Conservation (phyloP, 2,113 vertebrate genomes). For the Microtus ochrogaster region DNA sequence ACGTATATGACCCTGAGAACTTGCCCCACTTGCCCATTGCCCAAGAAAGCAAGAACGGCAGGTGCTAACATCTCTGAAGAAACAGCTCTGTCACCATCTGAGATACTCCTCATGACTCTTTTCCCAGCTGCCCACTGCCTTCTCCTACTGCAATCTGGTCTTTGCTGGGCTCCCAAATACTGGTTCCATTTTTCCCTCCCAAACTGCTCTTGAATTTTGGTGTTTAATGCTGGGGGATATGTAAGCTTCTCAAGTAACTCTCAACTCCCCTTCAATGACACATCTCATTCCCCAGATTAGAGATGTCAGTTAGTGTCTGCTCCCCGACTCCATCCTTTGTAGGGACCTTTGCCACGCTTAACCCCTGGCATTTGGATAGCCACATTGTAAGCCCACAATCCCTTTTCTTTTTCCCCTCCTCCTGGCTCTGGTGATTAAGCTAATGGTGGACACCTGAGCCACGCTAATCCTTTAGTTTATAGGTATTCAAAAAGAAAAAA, state of each 20-base stretch:
- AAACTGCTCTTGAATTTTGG: neutral
- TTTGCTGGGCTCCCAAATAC: neutral
- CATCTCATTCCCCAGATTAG: neutral
- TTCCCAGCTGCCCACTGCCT: neutral
- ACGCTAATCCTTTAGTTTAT: constrained; percentile 37
- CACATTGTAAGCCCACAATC: neutral
- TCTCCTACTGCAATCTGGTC: neutral
- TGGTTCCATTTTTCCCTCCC: neutral
- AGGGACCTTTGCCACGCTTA: neutral
- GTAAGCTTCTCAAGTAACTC: neutral
- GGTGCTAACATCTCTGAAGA: neutral
- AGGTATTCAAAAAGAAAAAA: neutral
- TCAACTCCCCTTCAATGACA: neutral
- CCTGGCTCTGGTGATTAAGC: constrained; percentile 33
- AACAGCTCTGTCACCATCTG: neutral
- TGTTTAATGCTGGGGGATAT: neutral
- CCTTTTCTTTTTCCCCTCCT: neutral
- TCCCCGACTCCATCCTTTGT: neutral
- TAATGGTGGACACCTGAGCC: constrained; percentile 34
- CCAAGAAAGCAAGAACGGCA: neutral
- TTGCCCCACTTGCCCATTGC: neutral
- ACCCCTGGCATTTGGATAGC: neutral
- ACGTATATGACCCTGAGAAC: neutral
- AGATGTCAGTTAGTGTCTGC: neutral
- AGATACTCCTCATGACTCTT: neutral